Conservation (phyloP, 2,113 vertebrate species). For the Myocastor coypus region DNA sequence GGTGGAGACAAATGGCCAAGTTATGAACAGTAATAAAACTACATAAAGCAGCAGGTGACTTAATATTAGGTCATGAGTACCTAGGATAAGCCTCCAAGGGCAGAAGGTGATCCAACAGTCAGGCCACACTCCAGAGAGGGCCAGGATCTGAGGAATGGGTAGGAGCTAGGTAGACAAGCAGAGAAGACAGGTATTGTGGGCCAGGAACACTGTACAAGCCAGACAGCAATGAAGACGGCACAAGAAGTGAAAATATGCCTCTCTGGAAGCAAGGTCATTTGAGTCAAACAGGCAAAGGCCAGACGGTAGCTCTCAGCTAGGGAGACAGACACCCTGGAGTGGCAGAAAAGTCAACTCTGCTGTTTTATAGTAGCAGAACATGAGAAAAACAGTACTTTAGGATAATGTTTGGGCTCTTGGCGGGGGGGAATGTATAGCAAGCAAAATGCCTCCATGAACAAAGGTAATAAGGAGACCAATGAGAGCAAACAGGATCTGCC, state of each 20-base stretch:
- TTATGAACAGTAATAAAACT: constrained; percentile 43
- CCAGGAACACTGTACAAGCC: not conserved
- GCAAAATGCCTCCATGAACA: not conserved
- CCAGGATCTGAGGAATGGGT: not conserved
- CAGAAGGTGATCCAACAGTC: not conserved
- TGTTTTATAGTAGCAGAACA: not conserved
- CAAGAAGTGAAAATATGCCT: not conserved
- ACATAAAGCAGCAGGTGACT: not conserved
- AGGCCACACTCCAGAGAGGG: not conserved
- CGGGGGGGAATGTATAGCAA: not conserved
- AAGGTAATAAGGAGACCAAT: not conserved
- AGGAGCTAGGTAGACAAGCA: not conserved
- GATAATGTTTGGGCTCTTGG: not conserved
- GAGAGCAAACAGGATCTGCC: not conserved
- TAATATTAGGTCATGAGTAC: not conserved
- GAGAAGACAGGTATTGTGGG: not conserved
- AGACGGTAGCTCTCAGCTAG: not conserved
- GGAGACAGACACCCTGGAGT: not conserved
- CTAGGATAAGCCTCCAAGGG: not conserved
- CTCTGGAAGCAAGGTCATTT: not conserved
- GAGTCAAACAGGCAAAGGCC: not conserved
- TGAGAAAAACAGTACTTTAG: not conserved
- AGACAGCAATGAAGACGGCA: not conserved
- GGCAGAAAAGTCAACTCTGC: not conserved
- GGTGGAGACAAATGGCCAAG: not conserved